Conservation (phyloP, 2,113 vertebrate species). For the Tyto alba region DNA sequence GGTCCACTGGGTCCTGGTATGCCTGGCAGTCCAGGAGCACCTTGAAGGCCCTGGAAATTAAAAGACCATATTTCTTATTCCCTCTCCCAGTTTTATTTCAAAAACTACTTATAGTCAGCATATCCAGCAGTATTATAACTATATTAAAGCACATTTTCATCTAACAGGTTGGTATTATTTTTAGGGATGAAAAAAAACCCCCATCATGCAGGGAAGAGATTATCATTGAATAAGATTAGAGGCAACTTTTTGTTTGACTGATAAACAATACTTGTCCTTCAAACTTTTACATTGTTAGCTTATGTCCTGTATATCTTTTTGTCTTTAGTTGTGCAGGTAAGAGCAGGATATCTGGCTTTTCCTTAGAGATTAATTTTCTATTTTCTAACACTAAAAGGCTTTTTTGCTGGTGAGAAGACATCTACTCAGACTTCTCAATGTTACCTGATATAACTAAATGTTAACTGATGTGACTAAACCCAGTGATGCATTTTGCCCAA, state of each 20-base stretch:
- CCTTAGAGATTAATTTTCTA: neutral
- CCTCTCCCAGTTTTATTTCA: neutral
- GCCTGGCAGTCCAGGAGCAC: conserved; percentile 85
- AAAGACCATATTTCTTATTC: neutral
- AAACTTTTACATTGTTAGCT: neutral
- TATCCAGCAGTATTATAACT: neutral
- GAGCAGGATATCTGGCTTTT: neutral
- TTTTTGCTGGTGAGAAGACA: neutral
- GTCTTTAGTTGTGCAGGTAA: neutral
- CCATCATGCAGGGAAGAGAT: neutral
- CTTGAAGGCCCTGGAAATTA: conserved; percentile 80
- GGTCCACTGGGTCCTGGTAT: conserved; percentile 79
- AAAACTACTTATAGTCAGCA: neutral
- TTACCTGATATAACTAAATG: neutral
- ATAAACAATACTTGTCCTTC: neutral
- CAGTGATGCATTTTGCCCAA: neutral
- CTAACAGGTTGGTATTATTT: neutral
- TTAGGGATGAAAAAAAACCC: neutral
- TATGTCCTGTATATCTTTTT: neutral
- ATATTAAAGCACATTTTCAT: neutral
- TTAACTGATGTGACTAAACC: neutral
- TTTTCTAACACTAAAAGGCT: neutral
- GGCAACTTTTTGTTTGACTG: neutral
- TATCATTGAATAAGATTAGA: neutral
- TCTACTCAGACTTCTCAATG: neutral